Evolutionary conservation across 1,140 invertebrate genomes (phyloP).

Genomic region (Lepidostoma basale): DNA sequence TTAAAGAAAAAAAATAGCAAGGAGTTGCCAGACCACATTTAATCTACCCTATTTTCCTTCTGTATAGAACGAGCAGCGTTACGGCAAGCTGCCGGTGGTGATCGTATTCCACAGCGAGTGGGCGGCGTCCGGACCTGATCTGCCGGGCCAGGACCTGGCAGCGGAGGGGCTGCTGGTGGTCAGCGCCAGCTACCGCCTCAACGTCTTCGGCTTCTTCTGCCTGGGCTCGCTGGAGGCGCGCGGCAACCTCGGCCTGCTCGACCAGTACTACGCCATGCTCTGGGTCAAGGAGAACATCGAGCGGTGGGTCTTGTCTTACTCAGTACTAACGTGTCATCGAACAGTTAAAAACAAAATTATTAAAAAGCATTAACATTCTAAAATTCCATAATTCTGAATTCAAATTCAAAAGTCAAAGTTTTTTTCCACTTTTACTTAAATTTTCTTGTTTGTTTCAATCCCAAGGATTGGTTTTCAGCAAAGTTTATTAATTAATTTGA

Average conservation of each 20-base stretch:
- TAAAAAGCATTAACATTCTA: no score
- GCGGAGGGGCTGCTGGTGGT: slow-evolving; percentile 70
- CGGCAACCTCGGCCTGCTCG: slow-evolving; percentile 74
- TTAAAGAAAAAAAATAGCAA: no score
- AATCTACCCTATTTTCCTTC: no score
- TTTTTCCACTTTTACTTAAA: no score
- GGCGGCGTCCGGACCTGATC: slow-evolving; percentile 48
- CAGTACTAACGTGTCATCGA: no score
- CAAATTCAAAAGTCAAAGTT: no score
- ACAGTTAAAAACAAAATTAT: no score
- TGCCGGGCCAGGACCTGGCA: slow-evolving; percentile 69
- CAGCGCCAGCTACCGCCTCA: slow-evolving; percentile 67
- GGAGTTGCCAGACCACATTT: no score
- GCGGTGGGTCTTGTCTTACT: slow-evolving; percentile 47
- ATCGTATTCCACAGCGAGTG: slow-evolving; percentile 53
- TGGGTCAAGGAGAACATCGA: slow-evolving; percentile 76
- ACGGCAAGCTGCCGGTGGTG: slow-evolving; percentile 63
- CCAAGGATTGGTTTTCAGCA: no score
- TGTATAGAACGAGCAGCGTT: slow-evolving; percentile 61
- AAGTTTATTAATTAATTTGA: no score
- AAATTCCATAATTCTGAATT: no score
- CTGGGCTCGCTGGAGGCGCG: slow-evolving; percentile 61
- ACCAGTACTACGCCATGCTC: slow-evolving; percentile 72
- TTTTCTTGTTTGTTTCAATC: no score
- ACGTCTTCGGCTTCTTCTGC: slow-evolving; percentile 74